Percentiles rank a stretch among this genome's conserved stretches.
These are phyloP conservation scores for Halcyon malimbica DNA, from an alignment of 2,113 vertebrate species.

Conservation along the genomic window DNA sequence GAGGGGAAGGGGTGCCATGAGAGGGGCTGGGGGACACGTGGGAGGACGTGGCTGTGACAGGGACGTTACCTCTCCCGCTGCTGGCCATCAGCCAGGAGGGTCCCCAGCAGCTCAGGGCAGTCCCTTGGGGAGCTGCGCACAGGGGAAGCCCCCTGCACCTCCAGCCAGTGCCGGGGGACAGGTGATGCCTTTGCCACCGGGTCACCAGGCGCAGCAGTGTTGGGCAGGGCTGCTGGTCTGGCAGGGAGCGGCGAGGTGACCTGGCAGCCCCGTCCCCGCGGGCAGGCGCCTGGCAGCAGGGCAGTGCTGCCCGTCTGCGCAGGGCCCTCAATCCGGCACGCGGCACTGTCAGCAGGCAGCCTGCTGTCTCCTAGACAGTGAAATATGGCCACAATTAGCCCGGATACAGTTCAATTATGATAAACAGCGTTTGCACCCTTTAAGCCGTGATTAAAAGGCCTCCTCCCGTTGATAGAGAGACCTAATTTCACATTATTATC, in stretches of 20 bases:
- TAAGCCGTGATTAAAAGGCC: slow-evolving; percentile 97
- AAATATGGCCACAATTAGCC: slow-evolving; percentile 98
- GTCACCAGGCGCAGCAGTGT: accelerated
- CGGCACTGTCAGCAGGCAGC: slow-evolving; percentile 64
- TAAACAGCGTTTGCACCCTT: slow-evolving; percentile 91
- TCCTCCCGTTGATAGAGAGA: slow-evolving; percentile 92
- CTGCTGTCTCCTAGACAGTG: slow-evolving; percentile 87
- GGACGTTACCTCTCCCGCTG: background rate
- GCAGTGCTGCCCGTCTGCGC: background rate
- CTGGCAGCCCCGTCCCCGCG: background rate
- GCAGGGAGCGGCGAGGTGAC: background rate
- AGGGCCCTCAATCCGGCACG: slow-evolving; percentile 29
- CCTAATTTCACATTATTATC: slow-evolving; percentile 96
- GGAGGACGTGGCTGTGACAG: background rate
- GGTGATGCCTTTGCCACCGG: background rate
- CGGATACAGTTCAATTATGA: slow-evolving; percentile 97
- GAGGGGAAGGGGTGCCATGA: background rate
- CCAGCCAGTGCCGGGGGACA: accelerated
- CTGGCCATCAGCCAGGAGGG: background rate
- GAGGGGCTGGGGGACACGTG: accelerated
- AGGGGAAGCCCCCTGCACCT: background rate
- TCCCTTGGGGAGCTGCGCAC: accelerated
- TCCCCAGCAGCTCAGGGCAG: background rate
- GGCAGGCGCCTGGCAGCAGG: background rate
- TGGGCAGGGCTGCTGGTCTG: background rate